Evolutionary conservation across 2,113 vertebrate genomes (phyloP).

Genomic region (Amphilophus citrinellus): DNA sequence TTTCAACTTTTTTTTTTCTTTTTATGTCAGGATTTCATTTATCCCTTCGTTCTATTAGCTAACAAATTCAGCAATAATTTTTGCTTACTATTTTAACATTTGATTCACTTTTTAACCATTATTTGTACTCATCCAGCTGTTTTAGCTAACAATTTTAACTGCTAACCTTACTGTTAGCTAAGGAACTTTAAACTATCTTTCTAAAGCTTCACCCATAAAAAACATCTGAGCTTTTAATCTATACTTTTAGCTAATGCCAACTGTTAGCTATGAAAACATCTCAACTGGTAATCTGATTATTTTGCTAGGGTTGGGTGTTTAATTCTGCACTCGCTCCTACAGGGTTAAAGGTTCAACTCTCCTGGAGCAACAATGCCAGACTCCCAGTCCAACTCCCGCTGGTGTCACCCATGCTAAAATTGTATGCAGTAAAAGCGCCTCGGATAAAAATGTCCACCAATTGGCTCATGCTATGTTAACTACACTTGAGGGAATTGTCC

Average conservation of each 20-base stretch:
- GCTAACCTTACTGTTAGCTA: neutral
- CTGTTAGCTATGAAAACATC: neutral
- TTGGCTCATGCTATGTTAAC: conserved; percentile 62
- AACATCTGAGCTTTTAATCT: neutral
- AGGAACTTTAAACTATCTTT: neutral
- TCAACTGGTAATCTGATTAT: neutral
- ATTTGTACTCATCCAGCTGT: neutral
- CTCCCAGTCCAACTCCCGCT: conserved; percentile 26
- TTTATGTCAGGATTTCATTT: neutral
- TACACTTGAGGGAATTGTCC: conserved; percentile 65
- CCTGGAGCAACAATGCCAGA: conserved; percentile 10
- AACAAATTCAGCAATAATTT: conserved; percentile 3
- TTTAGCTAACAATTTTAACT: neutral
- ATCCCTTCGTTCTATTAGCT: neutral
- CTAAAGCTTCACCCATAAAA: neutral
- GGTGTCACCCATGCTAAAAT: conserved; percentile 60
- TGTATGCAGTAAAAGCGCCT: conserved; percentile 37
- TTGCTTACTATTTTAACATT: neutral
- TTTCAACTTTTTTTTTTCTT: neutral
- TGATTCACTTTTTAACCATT: neutral
- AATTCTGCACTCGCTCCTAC: neutral
- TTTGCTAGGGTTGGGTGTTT: neutral
- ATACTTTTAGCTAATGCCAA: neutral
- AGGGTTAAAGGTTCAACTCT: conserved; percentile 51
- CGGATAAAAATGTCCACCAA: conserved; percentile 65